Conservation (phyloP, 2,888 invertebrate species). For the Catocala sponsa region DNA sequence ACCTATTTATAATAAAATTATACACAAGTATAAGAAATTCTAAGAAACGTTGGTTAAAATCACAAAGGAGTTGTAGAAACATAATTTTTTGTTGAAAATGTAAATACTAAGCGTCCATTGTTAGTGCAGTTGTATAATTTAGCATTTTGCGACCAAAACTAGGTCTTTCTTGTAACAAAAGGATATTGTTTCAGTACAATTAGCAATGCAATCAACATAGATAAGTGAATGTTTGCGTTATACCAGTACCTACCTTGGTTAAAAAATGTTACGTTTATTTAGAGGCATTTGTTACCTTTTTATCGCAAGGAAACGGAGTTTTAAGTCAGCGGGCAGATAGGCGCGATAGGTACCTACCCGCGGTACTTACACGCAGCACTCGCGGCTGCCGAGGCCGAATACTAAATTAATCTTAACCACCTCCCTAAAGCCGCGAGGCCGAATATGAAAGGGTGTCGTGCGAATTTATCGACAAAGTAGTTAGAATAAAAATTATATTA, state of each 20-base stretch:
- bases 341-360: conserved; percentile 1
- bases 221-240: conserved; percentile 77
- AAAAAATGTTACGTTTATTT: conserved; percentile 54
- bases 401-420: conserved; percentile 4
- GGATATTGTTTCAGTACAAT: conserved; percentile 84
- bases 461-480: too few species aligned
- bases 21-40: conserved; percentile 32
- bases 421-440: neutral
- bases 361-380: too few species aligned
- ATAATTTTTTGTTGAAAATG: conserved; percentile 60
- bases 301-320: conserved; percentile 27
- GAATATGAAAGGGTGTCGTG: neutral
- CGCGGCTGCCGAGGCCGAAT: conserved; percentile 3
- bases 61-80: conserved; percentile 41
- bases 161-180: conserved; percentile 83
- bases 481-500: too few species aligned
- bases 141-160: conserved; percentile 79
- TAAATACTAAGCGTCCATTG: conserved; percentile 68
- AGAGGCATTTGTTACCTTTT: conserved; percentile 35
- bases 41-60: conserved; percentile 34
- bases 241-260: conserved; percentile 48
- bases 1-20: conserved; percentile 1
- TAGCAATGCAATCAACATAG: conserved; percentile 82
- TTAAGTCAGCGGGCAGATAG: conserved; percentile 17
- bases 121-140: conserved; percentile 76